Conservation (phyloP, 2,888 invertebrate genomes). For the Lepidochitona cinerea region DNA sequence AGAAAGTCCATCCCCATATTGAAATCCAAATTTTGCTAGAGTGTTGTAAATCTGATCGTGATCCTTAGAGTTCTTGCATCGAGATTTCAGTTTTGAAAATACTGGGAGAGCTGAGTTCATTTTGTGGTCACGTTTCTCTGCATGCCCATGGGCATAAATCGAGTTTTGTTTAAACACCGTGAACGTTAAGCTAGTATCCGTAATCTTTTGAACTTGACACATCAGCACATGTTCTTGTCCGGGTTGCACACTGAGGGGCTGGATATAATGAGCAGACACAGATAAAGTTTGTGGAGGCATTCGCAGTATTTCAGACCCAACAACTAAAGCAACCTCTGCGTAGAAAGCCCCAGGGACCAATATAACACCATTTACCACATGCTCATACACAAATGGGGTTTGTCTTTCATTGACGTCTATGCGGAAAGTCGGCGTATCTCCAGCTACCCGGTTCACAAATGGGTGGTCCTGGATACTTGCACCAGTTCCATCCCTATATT, state of each 20-base stretch:
- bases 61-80: neutral
- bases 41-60: conserved; percentile 19
- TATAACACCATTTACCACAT: conserved; percentile 35
- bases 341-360: conserved; percentile 43
- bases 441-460: neutral
- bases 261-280: neutral
- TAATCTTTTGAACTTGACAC: neutral
- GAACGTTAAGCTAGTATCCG: neutral
- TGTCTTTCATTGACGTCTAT: neutral
- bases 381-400: conserved; percentile 42
- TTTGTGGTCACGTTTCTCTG: neutral
- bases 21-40: conserved; percentile 25
- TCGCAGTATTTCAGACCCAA: conserved; percentile 18
- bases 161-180: neutral
- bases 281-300: neutral
- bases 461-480: neutral
- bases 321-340: conserved; percentile 42
- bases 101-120: neutral
- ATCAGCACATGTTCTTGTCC: neutral
- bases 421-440: neutral
- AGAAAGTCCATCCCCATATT: conserved; percentile 28
- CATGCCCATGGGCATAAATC: neutral
- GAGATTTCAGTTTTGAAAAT: neutral
- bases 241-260: neutral
- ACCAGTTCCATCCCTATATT: neutral